Evolutionary conservation across 30 jellyfish, hydroid and myxozoan species (phyloP).

Genomic region (Chrysaora quinquecirrha): DNA sequence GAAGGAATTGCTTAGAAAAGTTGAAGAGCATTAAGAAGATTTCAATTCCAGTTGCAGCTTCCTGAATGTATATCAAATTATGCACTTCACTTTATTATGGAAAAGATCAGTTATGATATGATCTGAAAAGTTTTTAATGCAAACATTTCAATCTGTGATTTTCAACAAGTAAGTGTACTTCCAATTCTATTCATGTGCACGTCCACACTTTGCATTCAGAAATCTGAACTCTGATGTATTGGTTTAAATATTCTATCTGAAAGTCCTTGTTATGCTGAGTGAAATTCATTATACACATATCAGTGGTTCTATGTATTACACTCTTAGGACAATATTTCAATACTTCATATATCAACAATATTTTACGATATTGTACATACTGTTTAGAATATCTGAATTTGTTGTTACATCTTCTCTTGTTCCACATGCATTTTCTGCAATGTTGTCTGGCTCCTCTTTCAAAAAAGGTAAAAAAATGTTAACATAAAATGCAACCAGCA

Average conservation of each 20-base stretch:
- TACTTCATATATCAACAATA: too few relatives aligned
- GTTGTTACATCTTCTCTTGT: background rate
- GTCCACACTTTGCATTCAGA: background rate
- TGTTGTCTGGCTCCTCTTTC: too few relatives aligned
- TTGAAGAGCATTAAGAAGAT: background rate
- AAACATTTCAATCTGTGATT: too few relatives aligned
- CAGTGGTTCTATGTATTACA: background rate
- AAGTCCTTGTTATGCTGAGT: background rate
- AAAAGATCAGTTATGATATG: too few relatives aligned
- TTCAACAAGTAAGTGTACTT: too few relatives aligned
- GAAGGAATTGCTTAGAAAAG: background rate
- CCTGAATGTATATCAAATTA: too few relatives aligned
- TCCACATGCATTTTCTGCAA: background rate
- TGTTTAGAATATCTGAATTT: background rate
- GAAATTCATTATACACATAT: background rate
- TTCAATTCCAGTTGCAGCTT: background rate
- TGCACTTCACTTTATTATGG: too few relatives aligned
- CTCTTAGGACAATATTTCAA: background rate
- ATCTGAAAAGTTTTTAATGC: too few relatives aligned
- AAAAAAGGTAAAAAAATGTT: background rate
- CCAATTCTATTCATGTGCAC: background rate
- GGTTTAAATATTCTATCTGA: background rate
- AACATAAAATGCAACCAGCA: background rate
- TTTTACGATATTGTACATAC: too few relatives aligned
- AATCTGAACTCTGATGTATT: background rate